phyloP scores from a whole-genome alignment of 2,888 invertebrate species.

The Netelia fuscicornis region DNA sequence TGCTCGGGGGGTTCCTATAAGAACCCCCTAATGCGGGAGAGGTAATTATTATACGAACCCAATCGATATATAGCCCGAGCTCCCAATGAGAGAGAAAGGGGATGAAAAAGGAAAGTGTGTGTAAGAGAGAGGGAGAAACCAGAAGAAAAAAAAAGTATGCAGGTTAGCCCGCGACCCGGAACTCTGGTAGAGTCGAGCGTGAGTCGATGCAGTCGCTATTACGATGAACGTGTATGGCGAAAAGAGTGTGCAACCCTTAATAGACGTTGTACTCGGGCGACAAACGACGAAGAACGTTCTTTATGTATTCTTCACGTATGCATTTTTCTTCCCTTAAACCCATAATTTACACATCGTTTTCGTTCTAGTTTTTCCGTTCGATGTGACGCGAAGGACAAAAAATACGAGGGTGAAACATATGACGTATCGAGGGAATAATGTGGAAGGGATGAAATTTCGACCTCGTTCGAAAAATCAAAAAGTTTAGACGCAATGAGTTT shows the following conservation, averaged over 20 bases:
- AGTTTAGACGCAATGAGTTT: too few relatives aligned
- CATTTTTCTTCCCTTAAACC: constrained; percentile 36
- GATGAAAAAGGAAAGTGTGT: constrained; percentile 66
- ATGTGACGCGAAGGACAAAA: not conserved
- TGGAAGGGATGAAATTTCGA: too few relatives aligned
- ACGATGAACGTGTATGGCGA: not conserved
- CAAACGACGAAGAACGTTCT: constrained; percentile 32
- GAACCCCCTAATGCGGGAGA: constrained; percentile 81
- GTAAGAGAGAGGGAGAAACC: constrained; percentile 26
- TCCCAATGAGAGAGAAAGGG: constrained; percentile 58
- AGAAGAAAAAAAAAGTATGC: constrained; percentile 41
- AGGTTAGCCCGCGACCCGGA: constrained; percentile 39
- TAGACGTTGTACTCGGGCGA: constrained; percentile 21
- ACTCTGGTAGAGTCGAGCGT: constrained; percentile 71
- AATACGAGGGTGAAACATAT: not conserved
- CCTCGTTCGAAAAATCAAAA: too few relatives aligned
- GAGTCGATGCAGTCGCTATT: constrained; percentile 48
- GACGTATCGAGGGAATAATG: too few relatives aligned
- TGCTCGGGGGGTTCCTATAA: constrained; percentile 74
- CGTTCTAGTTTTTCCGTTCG: constrained; percentile 52
- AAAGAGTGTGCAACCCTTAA: constrained; percentile 20
- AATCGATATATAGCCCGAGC: constrained; percentile 78
- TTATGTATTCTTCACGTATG: constrained; percentile 40
- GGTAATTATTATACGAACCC: constrained; percentile 83
- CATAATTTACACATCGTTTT: constrained; percentile 62